Evolutionary conservation across 2,113 vertebrate species (phyloP).

Genomic region (Isurus oxyrinchus): DNA sequence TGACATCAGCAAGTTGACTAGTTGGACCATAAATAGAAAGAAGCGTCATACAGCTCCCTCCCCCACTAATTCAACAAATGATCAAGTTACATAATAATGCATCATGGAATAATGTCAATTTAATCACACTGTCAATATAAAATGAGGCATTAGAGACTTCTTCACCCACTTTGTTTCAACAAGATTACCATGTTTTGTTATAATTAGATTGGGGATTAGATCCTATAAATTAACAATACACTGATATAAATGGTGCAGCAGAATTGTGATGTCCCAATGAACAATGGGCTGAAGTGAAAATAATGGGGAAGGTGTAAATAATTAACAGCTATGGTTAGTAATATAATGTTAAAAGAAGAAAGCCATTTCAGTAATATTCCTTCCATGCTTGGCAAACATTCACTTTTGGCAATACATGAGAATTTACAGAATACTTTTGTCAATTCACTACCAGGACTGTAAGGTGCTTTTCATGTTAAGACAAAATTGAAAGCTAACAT

Average conservation of each 20-base stretch:
- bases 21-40: background rate
- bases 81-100: background rate
- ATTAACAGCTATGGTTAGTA: slow-evolving; percentile 28
- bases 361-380: background rate
- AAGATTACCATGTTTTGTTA: background rate
- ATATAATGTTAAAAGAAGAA: background rate
- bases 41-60: background rate
- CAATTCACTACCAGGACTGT: background rate
- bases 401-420: background rate
- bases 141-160: background rate
- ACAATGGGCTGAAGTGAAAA: slow-evolving; percentile 22
- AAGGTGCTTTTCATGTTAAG: background rate
- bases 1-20: background rate
- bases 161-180: background rate
- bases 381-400: background rate
- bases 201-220: background rate
- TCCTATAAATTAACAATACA: slow-evolving; percentile 32
- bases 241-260: background rate
- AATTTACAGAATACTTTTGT: background rate
- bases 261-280: background rate
- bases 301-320: slow-evolving; percentile 22
- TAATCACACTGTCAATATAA: background rate
- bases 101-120: background rate
- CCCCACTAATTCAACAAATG: background rate
- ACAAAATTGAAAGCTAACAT: background rate